Evolutionary conservation across 2,888 invertebrate species (phyloP).

Genomic region (Lottia gigantea): DNA sequence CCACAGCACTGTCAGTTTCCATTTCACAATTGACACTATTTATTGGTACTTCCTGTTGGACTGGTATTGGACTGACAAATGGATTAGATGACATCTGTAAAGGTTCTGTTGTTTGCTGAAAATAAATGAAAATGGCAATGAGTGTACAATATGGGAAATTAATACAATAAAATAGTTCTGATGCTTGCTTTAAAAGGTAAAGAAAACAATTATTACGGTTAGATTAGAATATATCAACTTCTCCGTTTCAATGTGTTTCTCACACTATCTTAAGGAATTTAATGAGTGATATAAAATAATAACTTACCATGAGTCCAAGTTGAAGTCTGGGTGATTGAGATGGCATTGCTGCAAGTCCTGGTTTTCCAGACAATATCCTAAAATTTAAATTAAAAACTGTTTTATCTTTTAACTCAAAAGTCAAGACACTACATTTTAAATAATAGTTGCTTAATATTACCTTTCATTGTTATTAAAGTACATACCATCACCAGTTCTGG

Average conservation of each 20-base stretch:
- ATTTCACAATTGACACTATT: constrained; percentile 12
- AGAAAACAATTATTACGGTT: too few relatives aligned
- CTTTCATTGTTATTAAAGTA: too few relatives aligned
- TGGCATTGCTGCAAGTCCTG: constrained; percentile 34
- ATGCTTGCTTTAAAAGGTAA: too few relatives aligned
- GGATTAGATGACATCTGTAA: constrained; percentile 30
- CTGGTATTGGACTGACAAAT: constrained; percentile 35
- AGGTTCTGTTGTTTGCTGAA: too few relatives aligned
- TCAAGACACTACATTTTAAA: too few relatives aligned
- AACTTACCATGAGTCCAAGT: constrained; percentile 17
- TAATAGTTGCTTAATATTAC: too few relatives aligned
- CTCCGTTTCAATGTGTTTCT: background rate
- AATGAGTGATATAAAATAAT: background rate
- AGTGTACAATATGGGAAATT: too few relatives aligned
- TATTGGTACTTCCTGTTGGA: constrained; percentile 20
- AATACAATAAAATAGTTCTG: too few relatives aligned
- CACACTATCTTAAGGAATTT: background rate
- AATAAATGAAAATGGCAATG: too few relatives aligned
- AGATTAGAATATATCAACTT: too few relatives aligned
- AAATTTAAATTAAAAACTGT: background rate
- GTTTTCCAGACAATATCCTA: constrained; percentile 62
- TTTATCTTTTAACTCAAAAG: too few relatives aligned
- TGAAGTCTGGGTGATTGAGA: constrained; percentile 28
- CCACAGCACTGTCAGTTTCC: constrained; percentile 44
- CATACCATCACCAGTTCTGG: too few relatives aligned